These are phyloP conservation scores for Muraenolepis orangiensis DNA, from an alignment of 2,797 vertebrate genomes.

Conservation along the genomic window DNA sequence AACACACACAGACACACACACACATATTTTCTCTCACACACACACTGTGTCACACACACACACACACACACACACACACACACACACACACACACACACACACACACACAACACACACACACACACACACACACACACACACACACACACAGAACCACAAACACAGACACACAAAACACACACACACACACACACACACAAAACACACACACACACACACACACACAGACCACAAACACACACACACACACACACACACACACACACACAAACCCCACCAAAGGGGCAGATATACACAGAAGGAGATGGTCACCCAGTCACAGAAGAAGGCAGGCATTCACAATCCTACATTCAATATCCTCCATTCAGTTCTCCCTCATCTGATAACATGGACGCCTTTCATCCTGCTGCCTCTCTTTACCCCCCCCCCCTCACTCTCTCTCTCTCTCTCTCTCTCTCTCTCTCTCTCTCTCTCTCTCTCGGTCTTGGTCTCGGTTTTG, in stretches of 20 bases:
- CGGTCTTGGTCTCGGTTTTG: too few relatives aligned
- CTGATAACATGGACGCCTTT: constrained; percentile 61
- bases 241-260: constrained; percentile 22
- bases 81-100: constrained; percentile 27
- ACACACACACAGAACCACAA: constrained; percentile 18
- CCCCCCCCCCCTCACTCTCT: constrained; percentile 7
- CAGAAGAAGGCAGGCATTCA: background rate
- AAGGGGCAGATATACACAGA: background rate
- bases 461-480: too few relatives aligned
- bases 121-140: constrained; percentile 24
- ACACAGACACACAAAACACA: constrained; percentile 27
- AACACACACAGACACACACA: constrained; percentile 10
- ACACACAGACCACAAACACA: constrained; percentile 29
- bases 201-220: constrained; percentile 18
- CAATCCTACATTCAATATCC: constrained; percentile 19
- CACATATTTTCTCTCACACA: constrained; percentile 31
- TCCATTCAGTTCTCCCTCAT: constrained; percentile 49
- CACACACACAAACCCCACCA: constrained; percentile 14
- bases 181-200: constrained; percentile 24
- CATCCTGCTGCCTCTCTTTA: constrained; percentile 48
- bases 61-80: constrained; percentile 11
- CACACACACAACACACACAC: constrained; percentile 27
- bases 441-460: too few relatives aligned
- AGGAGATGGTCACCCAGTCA: background rate
- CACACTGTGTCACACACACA: constrained; percentile 21